Evolutionary conservation across 2,113 vertebrate species (phyloP).

Genomic region (human): DNA sequence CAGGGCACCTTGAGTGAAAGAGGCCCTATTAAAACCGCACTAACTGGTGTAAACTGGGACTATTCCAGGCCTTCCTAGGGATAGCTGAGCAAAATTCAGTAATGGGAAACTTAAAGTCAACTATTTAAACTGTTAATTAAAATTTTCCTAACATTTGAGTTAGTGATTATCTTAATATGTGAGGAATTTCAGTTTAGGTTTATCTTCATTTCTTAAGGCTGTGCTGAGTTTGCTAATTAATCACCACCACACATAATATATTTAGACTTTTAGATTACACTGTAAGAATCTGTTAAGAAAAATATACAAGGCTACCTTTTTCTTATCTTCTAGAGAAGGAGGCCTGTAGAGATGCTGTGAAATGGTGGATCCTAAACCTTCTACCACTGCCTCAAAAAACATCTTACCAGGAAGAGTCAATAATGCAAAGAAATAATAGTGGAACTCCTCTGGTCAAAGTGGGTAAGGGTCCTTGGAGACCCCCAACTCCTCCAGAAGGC

Average conservation of each 20-base stretch:
- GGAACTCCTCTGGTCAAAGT: neutral
- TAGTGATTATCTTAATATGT: neutral
- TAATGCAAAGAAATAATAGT: neutral
- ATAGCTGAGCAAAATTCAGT: neutral
- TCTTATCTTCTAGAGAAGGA: neutral
- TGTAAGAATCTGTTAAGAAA: neutral
- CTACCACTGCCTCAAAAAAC: neutral
- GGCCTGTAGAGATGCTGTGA: neutral
- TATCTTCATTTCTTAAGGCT: neutral
- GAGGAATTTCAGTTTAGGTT: neutral
- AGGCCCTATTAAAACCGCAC: neutral
- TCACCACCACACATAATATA: fast-evolving
- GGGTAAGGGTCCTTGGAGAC: neutral
- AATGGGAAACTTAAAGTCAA: neutral
- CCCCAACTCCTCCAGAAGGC: neutral
- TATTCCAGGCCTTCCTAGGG: neutral
- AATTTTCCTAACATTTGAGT: neutral
- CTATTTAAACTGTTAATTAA: neutral
- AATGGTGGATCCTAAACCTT: neutral
- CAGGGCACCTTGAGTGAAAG: neutral
- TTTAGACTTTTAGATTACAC: neutral
- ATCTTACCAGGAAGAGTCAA: neutral
- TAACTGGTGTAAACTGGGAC: neutral
- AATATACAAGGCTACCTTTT: neutral
- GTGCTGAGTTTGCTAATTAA: neutral